Evolutionary conservation across 2,113 vertebrate species (phyloP).

Genomic region (Nettapus auritus): DNA sequence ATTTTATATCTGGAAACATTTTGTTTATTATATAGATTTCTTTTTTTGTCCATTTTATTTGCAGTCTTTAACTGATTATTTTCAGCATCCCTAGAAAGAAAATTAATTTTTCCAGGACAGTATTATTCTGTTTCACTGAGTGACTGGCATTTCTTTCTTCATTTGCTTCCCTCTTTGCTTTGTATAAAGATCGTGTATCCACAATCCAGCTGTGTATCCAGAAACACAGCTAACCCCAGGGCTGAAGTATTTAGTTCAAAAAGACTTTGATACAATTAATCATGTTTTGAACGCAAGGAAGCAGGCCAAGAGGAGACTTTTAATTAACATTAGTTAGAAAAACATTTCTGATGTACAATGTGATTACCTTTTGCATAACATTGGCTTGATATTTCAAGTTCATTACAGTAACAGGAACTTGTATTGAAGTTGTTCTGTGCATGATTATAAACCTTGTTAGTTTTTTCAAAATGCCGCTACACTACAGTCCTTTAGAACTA

Average conservation of each 20-base stretch:
- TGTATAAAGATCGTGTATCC: slow-evolving; percentile 35
- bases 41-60: neutral
- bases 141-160: neutral
- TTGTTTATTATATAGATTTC: slow-evolving; percentile 3
- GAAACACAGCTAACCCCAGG: slow-evolving; percentile 37
- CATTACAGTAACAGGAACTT: neutral
- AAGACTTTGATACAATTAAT: slow-evolving; percentile 61
- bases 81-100: neutral
- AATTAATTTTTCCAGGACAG: slow-evolving; percentile 39
- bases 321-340: slow-evolving; percentile 51
- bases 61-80: neutral
- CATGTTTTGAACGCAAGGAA: slow-evolving; percentile 7
- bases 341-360: slow-evolving; percentile 6
- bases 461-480: neutral
- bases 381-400: slow-evolving; percentile 36
- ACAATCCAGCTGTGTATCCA: slow-evolving; percentile 46
- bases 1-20: neutral
- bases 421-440: neutral
- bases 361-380: slow-evolving; percentile 18
- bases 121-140: slow-evolving; percentile 10
- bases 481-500: neutral
- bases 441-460: neutral
- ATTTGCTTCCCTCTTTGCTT: slow-evolving; percentile 53
- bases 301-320: slow-evolving; percentile 6
- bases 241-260: slow-evolving; percentile 59